These are phyloP conservation scores for Catharus bicknelli DNA, from an alignment of 2,113 vertebrate genomes.

Conservation along the genomic window DNA sequence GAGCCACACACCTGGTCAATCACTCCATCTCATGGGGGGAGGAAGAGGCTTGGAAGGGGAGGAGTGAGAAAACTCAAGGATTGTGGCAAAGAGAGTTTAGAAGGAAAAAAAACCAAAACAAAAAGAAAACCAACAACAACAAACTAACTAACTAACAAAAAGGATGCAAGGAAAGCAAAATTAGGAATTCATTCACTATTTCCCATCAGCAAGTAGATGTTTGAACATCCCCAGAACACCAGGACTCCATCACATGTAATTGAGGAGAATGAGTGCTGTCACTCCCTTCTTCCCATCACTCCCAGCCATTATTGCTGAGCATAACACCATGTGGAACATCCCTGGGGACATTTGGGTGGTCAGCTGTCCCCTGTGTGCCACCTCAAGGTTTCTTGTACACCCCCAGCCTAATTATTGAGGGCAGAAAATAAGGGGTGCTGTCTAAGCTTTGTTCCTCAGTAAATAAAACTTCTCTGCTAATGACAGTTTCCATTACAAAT, in stretches of 20 bases:
- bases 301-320: rapidly evolving
- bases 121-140: no score
- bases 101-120: rapidly evolving
- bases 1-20: rapidly evolving
- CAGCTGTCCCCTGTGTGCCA: not conserved
- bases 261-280: rapidly evolving
- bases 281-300: not conserved
- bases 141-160: not conserved
- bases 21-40: rapidly evolving
- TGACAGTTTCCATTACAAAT: not conserved
- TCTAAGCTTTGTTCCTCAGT: not conserved
- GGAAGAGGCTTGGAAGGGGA: not conserved
- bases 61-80: not conserved
- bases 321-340: not conserved
- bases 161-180: rapidly evolving
- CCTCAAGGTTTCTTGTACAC: not conserved
- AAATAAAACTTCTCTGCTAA: not conserved
- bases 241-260: not conserved
- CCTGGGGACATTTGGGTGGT: not conserved
- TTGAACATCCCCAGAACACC: not conserved
- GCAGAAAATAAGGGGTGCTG: not conserved
- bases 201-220: rapidly evolving
- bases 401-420: rapidly evolving
- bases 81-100: not conserved
- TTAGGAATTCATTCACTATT: not conserved